phyloP scores from a whole-genome alignment of 2,797 vertebrate genomes.

The Danionella dracula region DNA sequence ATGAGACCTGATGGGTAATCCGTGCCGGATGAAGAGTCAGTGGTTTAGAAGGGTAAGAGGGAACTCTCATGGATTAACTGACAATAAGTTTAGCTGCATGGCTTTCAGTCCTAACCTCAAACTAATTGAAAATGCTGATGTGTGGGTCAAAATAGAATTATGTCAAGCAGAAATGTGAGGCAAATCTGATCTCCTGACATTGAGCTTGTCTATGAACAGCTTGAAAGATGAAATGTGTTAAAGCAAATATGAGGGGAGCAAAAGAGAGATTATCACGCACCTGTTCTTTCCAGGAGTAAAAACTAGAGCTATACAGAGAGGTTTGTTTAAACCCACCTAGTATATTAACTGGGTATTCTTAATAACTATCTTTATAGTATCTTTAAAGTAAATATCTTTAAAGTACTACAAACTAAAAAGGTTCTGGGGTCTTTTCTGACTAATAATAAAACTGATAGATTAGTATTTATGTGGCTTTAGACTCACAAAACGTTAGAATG shows the following conservation, averaged over 20 bases:
- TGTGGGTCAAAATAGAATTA: constrained; percentile 13
- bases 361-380: no score
- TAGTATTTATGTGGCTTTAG: no score
- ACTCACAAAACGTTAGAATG: no score
- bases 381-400: no score
- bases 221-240: constrained; percentile 21
- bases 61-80: constrained; percentile 28
- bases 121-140: constrained; percentile 36
- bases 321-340: no score
- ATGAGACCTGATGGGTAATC: constrained; percentile 8
- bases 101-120: background rate
- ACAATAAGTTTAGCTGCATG: constrained; percentile 31
- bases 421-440: no score
- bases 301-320: no score
- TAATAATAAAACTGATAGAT: no score
- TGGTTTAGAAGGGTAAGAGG: constrained; percentile 8
- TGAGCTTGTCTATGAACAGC: constrained; percentile 25
- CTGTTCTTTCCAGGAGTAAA: background rate
- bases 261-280: constrained; percentile 15
- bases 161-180: background rate
- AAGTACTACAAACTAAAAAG: no score
- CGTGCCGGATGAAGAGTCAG: constrained; percentile 2
- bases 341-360: no score
- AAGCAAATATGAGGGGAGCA: constrained; percentile 14
- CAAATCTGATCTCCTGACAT: constrained; percentile 18